phyloP scores from a whole-genome alignment of 2,113 vertebrate species.

The Xerus inauris region DNA sequence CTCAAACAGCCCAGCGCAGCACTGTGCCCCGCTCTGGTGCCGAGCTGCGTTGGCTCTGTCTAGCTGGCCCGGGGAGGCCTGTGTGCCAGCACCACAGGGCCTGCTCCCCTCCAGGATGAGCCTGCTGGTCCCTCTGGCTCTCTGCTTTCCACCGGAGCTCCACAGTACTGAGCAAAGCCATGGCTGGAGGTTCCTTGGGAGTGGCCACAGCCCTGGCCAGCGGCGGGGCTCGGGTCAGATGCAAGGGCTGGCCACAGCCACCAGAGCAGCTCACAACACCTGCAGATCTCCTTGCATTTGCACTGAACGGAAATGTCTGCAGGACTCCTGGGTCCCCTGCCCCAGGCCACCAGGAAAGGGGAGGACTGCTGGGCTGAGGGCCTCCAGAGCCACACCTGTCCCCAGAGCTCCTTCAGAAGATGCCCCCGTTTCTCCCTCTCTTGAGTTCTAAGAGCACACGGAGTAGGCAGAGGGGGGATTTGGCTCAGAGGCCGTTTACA shows the following conservation, averaged over 20 bases:
- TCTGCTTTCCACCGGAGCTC: too few relatives aligned
- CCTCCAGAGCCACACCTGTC: neutral
- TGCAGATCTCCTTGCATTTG: neutral
- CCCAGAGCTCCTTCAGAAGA: neutral
- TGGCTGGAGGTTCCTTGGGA: neutral
- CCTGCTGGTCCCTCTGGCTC: too few relatives aligned
- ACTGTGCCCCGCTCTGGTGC: too few relatives aligned
- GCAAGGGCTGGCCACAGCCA: rapidly evolving
- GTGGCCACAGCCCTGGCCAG: neutral
- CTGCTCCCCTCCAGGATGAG: neutral
- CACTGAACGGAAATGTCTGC: rapidly evolving
- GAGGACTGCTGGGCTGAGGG: neutral
- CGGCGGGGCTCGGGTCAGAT: neutral
- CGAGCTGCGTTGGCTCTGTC: too few relatives aligned
- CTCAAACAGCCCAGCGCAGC: too few relatives aligned
- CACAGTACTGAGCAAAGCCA: neutral
- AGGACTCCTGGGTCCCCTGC: rapidly evolving
- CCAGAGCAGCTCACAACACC: rapidly evolving
- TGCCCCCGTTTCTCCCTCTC: rapidly evolving
- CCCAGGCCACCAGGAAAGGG: too few relatives aligned
- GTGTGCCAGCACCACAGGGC: too few relatives aligned
- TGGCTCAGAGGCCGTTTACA: too few relatives aligned
- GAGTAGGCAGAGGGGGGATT: too few relatives aligned
- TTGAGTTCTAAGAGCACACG: neutral
- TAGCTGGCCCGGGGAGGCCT: too few relatives aligned